phyloP scores from a whole-genome alignment of 1,140 invertebrate genomes.

The Doryteuthis pealeii region DNA sequence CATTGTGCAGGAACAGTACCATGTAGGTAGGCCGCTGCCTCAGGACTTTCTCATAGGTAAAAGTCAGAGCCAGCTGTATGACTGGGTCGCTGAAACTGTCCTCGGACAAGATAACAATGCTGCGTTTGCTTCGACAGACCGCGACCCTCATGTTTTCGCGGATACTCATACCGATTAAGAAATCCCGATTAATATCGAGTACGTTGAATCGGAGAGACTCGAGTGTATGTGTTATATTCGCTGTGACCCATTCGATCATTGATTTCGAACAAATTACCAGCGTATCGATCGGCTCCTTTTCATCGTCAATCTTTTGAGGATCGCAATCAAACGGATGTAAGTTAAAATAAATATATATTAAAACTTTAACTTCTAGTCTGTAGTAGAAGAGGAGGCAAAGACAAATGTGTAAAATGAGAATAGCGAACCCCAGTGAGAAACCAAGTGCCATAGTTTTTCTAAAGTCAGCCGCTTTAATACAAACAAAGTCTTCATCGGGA shows the following conservation, averaged over 20 bases:
- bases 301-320: slow-evolving; percentile 13
- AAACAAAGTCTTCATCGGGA: slow-evolving; percentile 35
- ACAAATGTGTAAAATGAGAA: slow-evolving; percentile 24
- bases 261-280: slow-evolving; percentile 29
- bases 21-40: slow-evolving; percentile 34
- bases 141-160: slow-evolving; percentile 38
- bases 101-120: slow-evolving; percentile 34
- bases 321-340: slow-evolving; percentile 45
- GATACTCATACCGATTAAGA: slow-evolving; percentile 34
- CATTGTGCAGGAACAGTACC: slow-evolving; percentile 29
- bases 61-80: slow-evolving; percentile 31
- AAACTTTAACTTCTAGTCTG: slow-evolving; percentile 34
- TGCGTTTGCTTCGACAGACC: slow-evolving; percentile 34
- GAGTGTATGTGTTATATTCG: slow-evolving; percentile 30
- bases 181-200: slow-evolving; percentile 37
- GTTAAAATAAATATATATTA: slow-evolving; percentile 40
- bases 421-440: slow-evolving; percentile 20
- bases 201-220: slow-evolving; percentile 31
- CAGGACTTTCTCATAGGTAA: slow-evolving; percentile 36
- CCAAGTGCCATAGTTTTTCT: slow-evolving; percentile 26
- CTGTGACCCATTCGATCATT: slow-evolving; percentile 34
- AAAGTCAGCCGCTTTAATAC: slow-evolving; percentile 26
- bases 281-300: slow-evolving; percentile 29
- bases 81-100: slow-evolving; percentile 24
- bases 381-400: slow-evolving; percentile 26